Evolutionary conservation across 1,140 invertebrate genomes (phyloP), one percentile per base, ranked within the genome.

Genomic region (Lordiphosa mommai): DNA sequence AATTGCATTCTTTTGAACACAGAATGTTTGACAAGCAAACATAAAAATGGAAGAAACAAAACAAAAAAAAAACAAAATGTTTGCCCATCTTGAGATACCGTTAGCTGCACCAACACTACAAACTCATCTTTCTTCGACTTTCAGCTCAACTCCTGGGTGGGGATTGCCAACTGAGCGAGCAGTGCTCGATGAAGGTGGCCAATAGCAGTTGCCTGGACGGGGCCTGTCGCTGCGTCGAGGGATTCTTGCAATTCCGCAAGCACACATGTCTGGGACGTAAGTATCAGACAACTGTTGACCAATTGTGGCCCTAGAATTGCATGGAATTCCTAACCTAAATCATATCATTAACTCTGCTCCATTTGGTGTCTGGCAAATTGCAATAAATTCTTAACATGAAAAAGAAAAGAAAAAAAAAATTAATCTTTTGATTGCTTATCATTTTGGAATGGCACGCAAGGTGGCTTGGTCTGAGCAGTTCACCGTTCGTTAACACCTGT

Each of bases 231-330:
- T 97, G 96, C 88, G 92, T 93, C 38, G 92, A 94, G 68, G 94
- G 95, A 48, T 95, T 93, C 89, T 89, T 96, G 36, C 94, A 95
- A 77, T 95, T 96, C 89, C 92, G 95, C 70, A 93, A 95, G 85
- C 96, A 97, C 86, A 96, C 95, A 16, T 97, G 96, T 90, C 91
- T 97, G 27, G 92, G 93, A 87, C 95, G 96, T 97, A 92, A 96
- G 95, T 95, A 87, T 72, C 72, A 61, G 67, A 48, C 71, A 64
- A 55, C 44, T 37, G 58, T 69, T 57, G 71, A 68, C 41, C 76
- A 80, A 71, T 44, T 69, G 33, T 84, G 76, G 76, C 77, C 79
- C 63, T 80, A 67, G 55, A 38, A 70, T 79, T 53, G 59, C 64
- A 76, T 58, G 61, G 67, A 66, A 55, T 50, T 57, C 50, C 47